Evolutionary conservation across 2,888 invertebrate species (phyloP).

Genomic region (Acanthosepion pharaonis): DNA sequence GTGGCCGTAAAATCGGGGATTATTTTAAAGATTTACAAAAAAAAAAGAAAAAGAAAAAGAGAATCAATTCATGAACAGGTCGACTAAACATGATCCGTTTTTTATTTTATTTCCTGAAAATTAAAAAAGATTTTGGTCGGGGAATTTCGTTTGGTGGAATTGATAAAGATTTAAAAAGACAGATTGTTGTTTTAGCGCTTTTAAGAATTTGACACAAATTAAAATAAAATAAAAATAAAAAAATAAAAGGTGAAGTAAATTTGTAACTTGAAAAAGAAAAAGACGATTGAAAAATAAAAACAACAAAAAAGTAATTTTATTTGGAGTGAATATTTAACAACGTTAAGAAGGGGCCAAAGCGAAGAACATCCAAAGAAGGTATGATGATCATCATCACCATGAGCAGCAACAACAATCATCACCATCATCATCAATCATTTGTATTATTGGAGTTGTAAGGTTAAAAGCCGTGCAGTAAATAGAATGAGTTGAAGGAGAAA

Average conservation of each 20-base stretch:
- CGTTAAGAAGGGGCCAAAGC: background rate
- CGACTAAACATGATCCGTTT: background rate
- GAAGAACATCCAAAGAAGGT: background rate
- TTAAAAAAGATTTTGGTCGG: background rate
- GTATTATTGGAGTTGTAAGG: background rate
- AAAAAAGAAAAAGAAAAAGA: background rate
- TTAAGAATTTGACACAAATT: no score
- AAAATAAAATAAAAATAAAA: no score
- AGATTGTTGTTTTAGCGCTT: no score
- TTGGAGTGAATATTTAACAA: no score
- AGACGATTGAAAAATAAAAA: no score
- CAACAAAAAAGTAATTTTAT: no score
- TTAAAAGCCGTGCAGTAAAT: background rate
- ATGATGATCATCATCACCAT: background rate
- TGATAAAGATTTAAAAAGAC: no score
- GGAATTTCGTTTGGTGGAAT: background rate
- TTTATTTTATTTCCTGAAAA: no score
- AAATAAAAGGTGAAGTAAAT: no score
- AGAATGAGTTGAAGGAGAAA: constrained; percentile 16
- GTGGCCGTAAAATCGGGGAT: background rate
- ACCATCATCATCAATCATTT: background rate
- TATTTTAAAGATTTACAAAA: background rate
- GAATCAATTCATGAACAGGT: background rate
- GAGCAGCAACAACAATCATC: background rate
- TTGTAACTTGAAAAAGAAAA: no score